Evolutionary conservation across 2,797 vertebrate species (phyloP), one percentile per base, ranked within the genome.

Genomic region (Salmo trutta): DNA sequence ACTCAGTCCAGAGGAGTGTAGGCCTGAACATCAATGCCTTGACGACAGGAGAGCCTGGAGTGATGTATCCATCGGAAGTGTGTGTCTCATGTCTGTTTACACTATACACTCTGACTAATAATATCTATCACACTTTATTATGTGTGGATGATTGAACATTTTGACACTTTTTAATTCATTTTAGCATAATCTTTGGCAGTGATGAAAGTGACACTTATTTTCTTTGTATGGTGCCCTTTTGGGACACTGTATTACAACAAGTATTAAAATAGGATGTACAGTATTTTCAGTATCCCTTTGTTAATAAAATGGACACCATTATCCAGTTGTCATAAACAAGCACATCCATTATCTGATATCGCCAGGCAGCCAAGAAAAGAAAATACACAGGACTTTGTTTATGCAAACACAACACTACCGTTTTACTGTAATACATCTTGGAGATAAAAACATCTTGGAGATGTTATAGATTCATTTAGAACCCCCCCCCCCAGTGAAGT

Each of bases 151-250:
- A 19, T 5, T n/a, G 1, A 21, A 21, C 21, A 19, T 47, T 70
- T n/a, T 14, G 33, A 21, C n/a, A 70, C 36, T 41, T 70, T 73
- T 70, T 51, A 24, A 31, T 56, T 56, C n/a, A 17, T 6, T 24
- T 73, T 52, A 54, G 24, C 51, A 21, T 52, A 27, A 56, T 70
- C 36, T 70, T 70, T 47, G 68, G 33, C 19, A 41, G 19, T 72
- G 21, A 72, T 72, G 71, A 72, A 54, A 54, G 72, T 21, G 31
- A 41, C 10, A 74, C 36, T 36, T 74, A 1, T 62, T 56, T 74
- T 36, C 31, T 27, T 69, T 33, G 15, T 36, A 53, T 54, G 64
- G 10, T 41, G 51, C 70, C 6, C 14, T 31, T 47, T 51, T 24
- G 14, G n/a, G 62, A 27, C 27, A 56, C 29, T 17, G 10, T 24